Evolutionary conservation across 1,140 invertebrate species (phyloP), one percentile per base, ranked within the genome.

Genomic region (Microplitis mediator): DNA sequence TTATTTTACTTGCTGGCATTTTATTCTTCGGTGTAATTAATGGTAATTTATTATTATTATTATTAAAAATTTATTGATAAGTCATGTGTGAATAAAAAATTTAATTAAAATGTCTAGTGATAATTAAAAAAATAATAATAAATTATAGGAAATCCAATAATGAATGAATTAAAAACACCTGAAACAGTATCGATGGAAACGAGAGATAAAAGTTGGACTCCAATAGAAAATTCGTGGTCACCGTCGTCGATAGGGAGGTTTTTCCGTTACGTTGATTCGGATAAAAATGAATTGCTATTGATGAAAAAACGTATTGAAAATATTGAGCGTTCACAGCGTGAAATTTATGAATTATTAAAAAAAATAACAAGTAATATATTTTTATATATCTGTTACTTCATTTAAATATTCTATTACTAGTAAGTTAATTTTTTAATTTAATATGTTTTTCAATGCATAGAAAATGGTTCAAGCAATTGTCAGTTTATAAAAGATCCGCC

Each of bases 101-200:
- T 39, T 9, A 39, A 39, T 39, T 11, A 39, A 5, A 39, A 5
- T 39, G 5, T 5, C 6, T 2, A 39, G 39, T 5, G 39, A 39
- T 39, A 39, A 39, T 39, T 39, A 8, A 39, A 39, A 39, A 13
- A n/a, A 39, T 6, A 11, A 23, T 14, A 23, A 16, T 8, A 35
- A 50, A 14, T 64, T 75, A 39, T 16, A 69, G 68, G 69, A 54
- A 71, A 52, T 50, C 56, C 67, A 9, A 9, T 68, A 4, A 23
- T 39, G 6, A 60, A 62, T 8, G 9, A 8, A 32, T 14, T 31
- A 8, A 50, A 45, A 23, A 8, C 51, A 16, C 39, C 56, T 51
- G 9, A 73, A 13, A 13, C 63, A 54, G 2, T n/a, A 50, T 2
- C 32, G 1, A 39, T 39, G 5, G 34, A 64, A 45, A 34, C 16